Conservation (phyloP, 2,113 vertebrate species). For the Coryphaenoides rupestris region DNA sequence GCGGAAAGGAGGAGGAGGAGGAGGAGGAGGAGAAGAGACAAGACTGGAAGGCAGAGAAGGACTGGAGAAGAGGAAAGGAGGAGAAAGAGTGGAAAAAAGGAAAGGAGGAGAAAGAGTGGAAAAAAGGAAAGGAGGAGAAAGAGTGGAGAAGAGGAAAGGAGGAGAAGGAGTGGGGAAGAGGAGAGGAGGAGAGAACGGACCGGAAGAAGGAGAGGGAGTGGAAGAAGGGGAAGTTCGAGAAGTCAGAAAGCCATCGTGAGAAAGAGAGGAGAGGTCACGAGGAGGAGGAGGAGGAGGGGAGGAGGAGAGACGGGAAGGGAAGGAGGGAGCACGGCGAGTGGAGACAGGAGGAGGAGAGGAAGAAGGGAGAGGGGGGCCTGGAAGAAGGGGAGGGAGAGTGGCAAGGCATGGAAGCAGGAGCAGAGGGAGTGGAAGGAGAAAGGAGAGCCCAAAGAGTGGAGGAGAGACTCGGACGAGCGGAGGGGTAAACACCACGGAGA, state of each 20-base stretch:
- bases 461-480: conserved; percentile 16
- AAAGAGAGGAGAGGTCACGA: conserved; percentile 1
- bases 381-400: conserved; percentile 22
- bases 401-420: conserved; percentile 22
- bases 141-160: conserved; percentile 19
- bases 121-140: conserved; percentile 27
- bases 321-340: neutral
- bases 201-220: conserved; percentile 3
- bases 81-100: neutral
- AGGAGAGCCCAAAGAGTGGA: conserved; percentile 30
- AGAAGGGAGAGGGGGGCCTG: neutral
- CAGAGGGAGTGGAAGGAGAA: neutral
- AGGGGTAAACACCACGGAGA: conserved; percentile 25
- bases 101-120: conserved; percentile 7
- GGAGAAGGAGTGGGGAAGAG: conserved; percentile 23
- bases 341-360: conserved; percentile 14
- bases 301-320: conserved; percentile 2
- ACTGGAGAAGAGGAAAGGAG: neutral
- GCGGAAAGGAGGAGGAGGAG: conserved; percentile 23
- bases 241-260: conserved; percentile 6
- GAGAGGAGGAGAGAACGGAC: neutral
- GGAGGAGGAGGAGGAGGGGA: too few species aligned
- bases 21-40: neutral
- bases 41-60: conserved; percentile 18
- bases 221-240: conserved; percentile 2